Base-by-base conservation (phyloP, 30 jellyfish, hydroid and myxozoan genomes). In the Sanderia malayensis region DNA sequence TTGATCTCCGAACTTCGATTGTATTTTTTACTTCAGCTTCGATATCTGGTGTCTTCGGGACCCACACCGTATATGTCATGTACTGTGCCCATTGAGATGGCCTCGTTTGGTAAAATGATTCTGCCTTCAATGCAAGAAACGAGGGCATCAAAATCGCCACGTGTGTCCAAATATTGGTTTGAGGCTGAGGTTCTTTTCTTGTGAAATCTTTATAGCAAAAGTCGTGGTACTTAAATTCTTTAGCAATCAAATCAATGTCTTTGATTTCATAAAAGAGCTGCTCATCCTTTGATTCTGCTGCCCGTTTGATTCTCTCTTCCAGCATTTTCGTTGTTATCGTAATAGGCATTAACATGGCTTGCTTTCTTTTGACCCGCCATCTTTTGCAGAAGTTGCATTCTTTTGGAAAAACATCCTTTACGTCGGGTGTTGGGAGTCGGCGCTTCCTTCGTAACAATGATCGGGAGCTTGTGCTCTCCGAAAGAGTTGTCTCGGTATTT, bases 161-260 rank as follows among this genome's bases (percentile, higher is more conserved):
- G 8, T 15, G 15, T 6, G 55, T 15, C 15, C 15, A 6, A 8
- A 15, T 15, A 6, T 41, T 41, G 55, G 15, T 8, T 6, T 62
- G 20, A 64, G 62, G 7, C 66, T 8, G 25, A 6, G 20, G 4
- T 62, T 62, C 62, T 21, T 62, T 9, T 62, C 68, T 57, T 57
- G 22, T 19, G 27, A 71, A 71, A 20, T 71, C 82, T 41, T 71
- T 71, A 47, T 71, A 46, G 26, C 84, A 71, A 49, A 13, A 30
- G 22, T 21, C 82, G 37, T 47, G 84, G 28, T 71, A 57, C 49
- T 71, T 71, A 21, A 71, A 45, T 71, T 71, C 84, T 26, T 71
- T 71, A 11, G 84, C 80, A 20, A 68, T 68, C 32, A 68, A 31
- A 34, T 2, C 80, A n/a, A 32, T 0, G 0, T 68, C 73, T 31